phyloP scores from a whole-genome alignment of 2,888 invertebrate genomes.

The Iphiclides podalirius region DNA sequence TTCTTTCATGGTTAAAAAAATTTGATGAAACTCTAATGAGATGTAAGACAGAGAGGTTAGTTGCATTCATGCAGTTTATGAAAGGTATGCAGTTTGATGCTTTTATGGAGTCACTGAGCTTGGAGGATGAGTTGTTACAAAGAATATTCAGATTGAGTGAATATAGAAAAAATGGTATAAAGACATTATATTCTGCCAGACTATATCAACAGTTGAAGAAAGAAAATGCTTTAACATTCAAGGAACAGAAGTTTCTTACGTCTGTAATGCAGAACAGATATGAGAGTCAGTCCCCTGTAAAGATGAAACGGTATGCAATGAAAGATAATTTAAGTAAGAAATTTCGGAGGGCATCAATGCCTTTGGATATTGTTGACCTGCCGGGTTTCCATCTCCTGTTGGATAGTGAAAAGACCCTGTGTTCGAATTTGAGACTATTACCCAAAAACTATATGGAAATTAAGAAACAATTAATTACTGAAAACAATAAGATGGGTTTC shows the following conservation, averaged over 20 bases:
- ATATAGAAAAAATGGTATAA: conserved; percentile 86
- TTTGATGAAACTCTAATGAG: conserved; percentile 83
- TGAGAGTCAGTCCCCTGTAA: conserved; percentile 55
- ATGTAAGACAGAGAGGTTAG: conserved; percentile 80
- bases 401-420: conserved; percentile 86
- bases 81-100: conserved; percentile 86
- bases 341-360: conserved; percentile 63
- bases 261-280: conserved; percentile 57
- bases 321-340: conserved; percentile 43
- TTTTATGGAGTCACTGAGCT: conserved; percentile 87
- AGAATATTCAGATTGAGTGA: conserved; percentile 82
- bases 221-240: conserved; percentile 78
- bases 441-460: conserved; percentile 90
- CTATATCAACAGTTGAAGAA: conserved; percentile 84
- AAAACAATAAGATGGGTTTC: conserved; percentile 87
- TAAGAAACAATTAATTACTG: conserved; percentile 85
- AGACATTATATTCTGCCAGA: conserved; percentile 80
- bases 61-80: conserved; percentile 88
- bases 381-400: conserved; percentile 89
- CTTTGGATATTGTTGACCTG: conserved; percentile 83
- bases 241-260: conserved; percentile 63
- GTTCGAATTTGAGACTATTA: conserved; percentile 86
- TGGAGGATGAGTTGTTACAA: conserved; percentile 84
- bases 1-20: conserved; percentile 83
- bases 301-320: conserved; percentile 37